Percentiles rank a stretch among this genome's conserved stretches.
These are phyloP conservation scores for Styela clava DNA, from an alignment of 23 tunicate species.

Conservation along the genomic window DNA sequence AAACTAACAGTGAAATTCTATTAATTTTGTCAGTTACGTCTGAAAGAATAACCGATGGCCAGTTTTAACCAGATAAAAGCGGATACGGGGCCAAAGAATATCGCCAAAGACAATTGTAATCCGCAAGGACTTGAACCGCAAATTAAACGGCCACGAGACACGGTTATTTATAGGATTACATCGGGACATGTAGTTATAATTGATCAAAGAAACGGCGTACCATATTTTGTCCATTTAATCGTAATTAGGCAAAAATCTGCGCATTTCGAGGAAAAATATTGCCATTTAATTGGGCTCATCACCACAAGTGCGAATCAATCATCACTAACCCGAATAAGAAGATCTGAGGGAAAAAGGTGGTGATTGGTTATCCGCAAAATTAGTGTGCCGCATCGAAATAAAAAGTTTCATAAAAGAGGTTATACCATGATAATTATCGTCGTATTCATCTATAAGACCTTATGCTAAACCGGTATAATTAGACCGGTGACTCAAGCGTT, in stretches of 20 bases:
- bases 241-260: constrained; percentile 3
- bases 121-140: constrained; percentile 1
- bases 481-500: background rate
- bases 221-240: constrained; percentile 10
- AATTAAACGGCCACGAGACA: constrained; percentile 9
- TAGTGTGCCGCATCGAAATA: background rate
- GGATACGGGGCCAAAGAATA: background rate
- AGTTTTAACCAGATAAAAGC: background rate
- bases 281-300: constrained; percentile 15
- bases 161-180: constrained; percentile 10
- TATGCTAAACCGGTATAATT: background rate
- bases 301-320: constrained; percentile 4
- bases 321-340: background rate
- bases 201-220: constrained; percentile 8
- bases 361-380: background rate
- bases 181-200: background rate
- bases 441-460: background rate
- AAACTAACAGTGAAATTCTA: too few relatives aligned
- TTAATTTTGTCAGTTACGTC: too few relatives aligned
- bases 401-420: background rate
- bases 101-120: background rate
- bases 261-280: constrained; percentile 19
- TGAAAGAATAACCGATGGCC: background rate
- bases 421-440: background rate
- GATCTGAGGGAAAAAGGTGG: background rate